These are phyloP conservation scores for Chaetorhynchus papuensis DNA, from an alignment of 2,113 vertebrate genomes.

Conservation along the genomic window DNA sequence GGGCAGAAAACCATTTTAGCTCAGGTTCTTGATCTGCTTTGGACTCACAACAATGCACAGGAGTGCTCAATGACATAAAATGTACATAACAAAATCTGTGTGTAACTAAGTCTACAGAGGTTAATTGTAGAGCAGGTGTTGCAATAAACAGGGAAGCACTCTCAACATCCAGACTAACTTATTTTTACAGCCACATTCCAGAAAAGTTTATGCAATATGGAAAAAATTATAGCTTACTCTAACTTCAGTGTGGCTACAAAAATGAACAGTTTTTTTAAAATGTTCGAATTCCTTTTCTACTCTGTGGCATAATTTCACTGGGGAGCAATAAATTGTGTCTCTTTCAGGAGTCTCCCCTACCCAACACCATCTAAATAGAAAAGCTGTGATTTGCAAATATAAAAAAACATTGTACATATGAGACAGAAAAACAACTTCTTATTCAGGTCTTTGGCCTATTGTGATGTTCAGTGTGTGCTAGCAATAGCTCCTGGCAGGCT, in stretches of 20 bases:
- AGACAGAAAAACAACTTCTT: not conserved
- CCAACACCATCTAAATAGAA: not conserved
- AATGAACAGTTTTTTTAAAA: fast-evolving
- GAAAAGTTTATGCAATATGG: not conserved
- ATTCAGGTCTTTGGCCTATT: not conserved
- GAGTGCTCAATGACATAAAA: not conserved
- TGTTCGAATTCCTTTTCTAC: not conserved
- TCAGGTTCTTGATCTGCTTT: not conserved
- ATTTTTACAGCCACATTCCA: not conserved
- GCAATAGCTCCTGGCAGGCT: not conserved
- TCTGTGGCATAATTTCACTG: not conserved
- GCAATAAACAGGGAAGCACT: not conserved
- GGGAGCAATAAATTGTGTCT: not conserved
- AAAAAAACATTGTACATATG: not conserved
- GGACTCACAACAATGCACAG: not conserved
- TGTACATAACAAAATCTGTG: not conserved
- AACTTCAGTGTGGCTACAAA: not conserved
- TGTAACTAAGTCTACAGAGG: not conserved
- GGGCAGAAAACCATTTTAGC: not conserved
- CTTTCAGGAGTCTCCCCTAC: not conserved
- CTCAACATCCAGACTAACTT: not conserved
- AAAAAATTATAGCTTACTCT: not conserved
- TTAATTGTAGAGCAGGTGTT: not conserved
- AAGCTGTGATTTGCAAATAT: not conserved
- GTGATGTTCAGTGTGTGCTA: not conserved